Base-by-base conservation (phyloP, 2,888 invertebrate genomes). In the Cephus sareptanus region DNA sequence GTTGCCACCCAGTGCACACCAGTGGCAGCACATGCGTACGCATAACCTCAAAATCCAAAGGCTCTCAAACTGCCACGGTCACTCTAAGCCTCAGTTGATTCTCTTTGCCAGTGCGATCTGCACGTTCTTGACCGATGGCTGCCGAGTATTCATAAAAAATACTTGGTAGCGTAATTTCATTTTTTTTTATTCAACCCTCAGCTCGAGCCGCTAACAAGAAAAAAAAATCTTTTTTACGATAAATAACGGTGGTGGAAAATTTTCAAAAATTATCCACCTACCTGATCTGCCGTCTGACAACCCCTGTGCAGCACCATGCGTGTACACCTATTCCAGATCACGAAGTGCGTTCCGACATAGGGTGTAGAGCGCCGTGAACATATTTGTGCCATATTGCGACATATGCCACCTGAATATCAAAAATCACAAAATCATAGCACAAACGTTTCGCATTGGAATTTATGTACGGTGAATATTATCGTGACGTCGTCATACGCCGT, bases 331-430 rank as follows among this genome's bases (percentile, higher is more conserved):
- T 79, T 81, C 81, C 82, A 85, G 86, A 87, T 88, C 86, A 83
- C 84, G 15, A 33, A 71, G 34, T 33, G 71, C 71, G 13, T 31
- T 56, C 56, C 71, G 11, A 1, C 31, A 15, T 33, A 56, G 56
- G 31, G 71, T 71, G 71, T 30, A 71, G 30, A 71, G 30, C 71
- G 2, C 9, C 30, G 23, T 71, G 34, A 23, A 34, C 74, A 34
- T 34, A 84, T 85, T 85, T 86, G 88, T 87, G 87, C 84, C 82
- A 83, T 86, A 88, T 88, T 87, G 80, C 86, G 86, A 89, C 90
- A 90, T 90, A 89, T 89, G 89, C 89, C 90, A 90, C 89, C 89
- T 90, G 89, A 90, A 90, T 90, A 81, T 85, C 86, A 81, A 86
- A 88, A 90, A 88, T 88, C 86, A 87, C 87, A 87, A 87, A 86